These are phyloP conservation scores for Ornithoptera priamus DNA, from an alignment of 2,888 invertebrate species.

Conservation along the genomic window DNA sequence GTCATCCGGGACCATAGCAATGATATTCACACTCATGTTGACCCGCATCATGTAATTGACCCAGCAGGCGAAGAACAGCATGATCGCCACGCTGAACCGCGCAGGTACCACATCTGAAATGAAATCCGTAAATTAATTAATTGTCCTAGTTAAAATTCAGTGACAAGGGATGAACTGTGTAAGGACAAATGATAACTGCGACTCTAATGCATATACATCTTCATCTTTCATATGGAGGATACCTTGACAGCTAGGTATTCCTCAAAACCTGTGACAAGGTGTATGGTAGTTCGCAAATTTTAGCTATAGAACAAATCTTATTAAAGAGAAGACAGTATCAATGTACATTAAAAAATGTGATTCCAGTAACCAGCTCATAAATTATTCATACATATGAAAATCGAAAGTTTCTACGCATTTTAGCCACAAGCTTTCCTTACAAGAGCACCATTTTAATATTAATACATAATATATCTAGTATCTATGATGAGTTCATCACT, in stretches of 20 bases:
- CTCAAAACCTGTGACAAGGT: no score
- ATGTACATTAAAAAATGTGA: neutral
- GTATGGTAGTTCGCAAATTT: no score
- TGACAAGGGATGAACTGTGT: no score
- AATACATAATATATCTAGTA: neutral
- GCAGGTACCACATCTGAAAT: constrained; percentile 66
- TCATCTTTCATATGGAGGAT: no score
- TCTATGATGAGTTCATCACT: neutral
- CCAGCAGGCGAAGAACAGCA: constrained; percentile 88
- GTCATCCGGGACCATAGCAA: constrained; percentile 83
- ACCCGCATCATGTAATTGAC: constrained; percentile 87
- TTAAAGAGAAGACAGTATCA: neutral
- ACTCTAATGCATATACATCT: no score
- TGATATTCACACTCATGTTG: constrained; percentile 87
- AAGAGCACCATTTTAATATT: neutral
- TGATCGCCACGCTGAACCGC: constrained; percentile 77
- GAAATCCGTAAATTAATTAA: neutral
- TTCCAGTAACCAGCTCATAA: neutral
- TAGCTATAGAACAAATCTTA: no score
- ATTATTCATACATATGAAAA: neutral
- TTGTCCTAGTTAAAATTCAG: no score
- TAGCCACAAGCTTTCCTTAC: neutral
- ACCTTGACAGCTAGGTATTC: no score
- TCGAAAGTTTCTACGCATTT: neutral
- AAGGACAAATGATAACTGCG: no score